Conservation (phyloP, 2,797 vertebrate genomes). For the Caiman crocodilus region DNA sequence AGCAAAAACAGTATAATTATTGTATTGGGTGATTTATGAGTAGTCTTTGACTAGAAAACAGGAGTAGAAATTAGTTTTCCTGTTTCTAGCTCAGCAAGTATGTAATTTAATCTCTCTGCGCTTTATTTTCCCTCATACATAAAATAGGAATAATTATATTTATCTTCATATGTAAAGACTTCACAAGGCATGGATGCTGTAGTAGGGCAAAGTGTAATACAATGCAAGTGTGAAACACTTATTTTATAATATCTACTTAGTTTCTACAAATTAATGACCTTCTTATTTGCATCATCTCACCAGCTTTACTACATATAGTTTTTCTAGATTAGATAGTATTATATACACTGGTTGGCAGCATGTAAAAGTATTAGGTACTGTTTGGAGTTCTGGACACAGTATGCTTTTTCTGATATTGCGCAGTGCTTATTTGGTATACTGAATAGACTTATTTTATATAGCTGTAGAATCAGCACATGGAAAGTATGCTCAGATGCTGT, state of each 20-base stretch:
- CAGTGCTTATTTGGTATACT: neutral
- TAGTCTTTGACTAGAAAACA: neutral
- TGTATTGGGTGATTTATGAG: neutral
- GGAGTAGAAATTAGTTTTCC: neutral
- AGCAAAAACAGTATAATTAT: neutral
- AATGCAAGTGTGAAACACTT: neutral
- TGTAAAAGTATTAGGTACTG: neutral
- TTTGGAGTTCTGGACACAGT: neutral
- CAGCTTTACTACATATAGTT: neutral
- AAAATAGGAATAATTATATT: slow-evolving; percentile 7
- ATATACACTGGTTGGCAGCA: neutral
- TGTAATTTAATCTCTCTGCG: neutral
- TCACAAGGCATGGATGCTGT: neutral
- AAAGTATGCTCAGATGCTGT: slow-evolving; percentile 92
- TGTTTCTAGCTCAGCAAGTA: neutral
- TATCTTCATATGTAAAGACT: neutral
- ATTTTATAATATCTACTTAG: neutral
- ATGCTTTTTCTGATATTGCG: neutral
- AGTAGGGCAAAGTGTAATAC: neutral
- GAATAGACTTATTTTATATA: slow-evolving; percentile 58
- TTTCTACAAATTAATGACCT: neutral
- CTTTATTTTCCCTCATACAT: neutral
- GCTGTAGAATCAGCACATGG: slow-evolving; percentile 90
- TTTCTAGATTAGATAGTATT: neutral
- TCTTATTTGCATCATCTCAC: neutral